These are phyloP conservation scores for Cyanoliseus patagonus DNA, from an alignment of 2,113 vertebrate genomes.

Conservation along the genomic window DNA sequence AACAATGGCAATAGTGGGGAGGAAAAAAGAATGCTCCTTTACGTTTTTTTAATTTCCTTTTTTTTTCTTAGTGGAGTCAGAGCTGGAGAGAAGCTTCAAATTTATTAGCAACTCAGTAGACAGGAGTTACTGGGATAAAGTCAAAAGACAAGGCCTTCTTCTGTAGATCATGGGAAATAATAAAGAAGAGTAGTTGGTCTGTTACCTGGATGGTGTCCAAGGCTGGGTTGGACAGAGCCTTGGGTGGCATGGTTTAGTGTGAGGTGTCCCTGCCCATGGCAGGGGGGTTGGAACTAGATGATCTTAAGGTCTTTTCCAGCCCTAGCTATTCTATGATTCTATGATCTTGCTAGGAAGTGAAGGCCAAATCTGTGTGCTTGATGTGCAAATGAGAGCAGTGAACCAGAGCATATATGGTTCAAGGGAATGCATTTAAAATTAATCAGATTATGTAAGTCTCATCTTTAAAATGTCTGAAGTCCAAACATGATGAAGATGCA, in stretches of 20 bases:
- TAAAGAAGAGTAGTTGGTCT: neutral
- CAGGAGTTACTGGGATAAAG: neutral
- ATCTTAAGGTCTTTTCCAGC: no score
- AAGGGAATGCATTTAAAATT: neutral
- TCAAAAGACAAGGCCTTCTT: neutral
- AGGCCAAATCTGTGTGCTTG: neutral
- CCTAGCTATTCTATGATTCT: no score
- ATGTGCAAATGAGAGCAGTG: neutral
- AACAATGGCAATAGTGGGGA: neutral
- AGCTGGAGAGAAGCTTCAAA: neutral
- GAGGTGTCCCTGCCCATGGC: no score
- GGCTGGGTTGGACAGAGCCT: no score
- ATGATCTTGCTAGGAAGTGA: neutral
- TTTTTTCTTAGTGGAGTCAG: neutral
- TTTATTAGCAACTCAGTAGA: neutral
- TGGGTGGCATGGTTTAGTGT: no score
- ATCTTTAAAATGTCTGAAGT: neutral
- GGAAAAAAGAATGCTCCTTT: neutral
- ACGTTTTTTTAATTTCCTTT: neutral
- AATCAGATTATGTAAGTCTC: neutral
- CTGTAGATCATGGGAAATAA: neutral
- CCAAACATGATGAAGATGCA: neutral
- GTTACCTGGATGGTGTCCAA: neutral
- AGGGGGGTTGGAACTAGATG: no score
- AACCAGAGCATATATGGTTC: neutral